phyloP scores from a whole-genome alignment of 2,888 invertebrate genomes.

The Eupithecia dodoneata region DNA sequence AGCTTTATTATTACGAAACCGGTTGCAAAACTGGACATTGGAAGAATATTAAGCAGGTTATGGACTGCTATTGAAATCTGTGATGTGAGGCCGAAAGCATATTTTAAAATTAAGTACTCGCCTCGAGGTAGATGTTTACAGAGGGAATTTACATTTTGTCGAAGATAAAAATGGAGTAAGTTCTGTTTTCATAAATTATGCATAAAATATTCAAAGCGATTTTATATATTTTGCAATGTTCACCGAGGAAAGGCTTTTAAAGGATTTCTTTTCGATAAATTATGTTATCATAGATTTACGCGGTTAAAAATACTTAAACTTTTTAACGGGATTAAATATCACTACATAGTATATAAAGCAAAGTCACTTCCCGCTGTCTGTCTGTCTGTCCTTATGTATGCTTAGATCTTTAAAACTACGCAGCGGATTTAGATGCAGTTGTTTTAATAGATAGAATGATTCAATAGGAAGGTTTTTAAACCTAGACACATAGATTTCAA shows the following conservation, averaged over 20 bases:
- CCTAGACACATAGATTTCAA: neutral
- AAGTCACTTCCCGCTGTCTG: no score
- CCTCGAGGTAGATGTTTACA: constrained; percentile 27
- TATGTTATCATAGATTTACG: neutral
- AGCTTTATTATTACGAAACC: constrained; percentile 46
- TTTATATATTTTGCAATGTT: neutral
- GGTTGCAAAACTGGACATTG: constrained; percentile 45
- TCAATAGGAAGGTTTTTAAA: no score
- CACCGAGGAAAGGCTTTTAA: neutral
- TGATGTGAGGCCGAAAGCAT: constrained; percentile 34
- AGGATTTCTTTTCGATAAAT: neutral
- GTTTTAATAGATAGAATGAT: no score
- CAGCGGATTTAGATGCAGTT: no score
- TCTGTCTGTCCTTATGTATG: no score
- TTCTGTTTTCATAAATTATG: constrained; percentile 9
- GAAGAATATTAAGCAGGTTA: constrained; percentile 46
- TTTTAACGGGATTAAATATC: neutral
- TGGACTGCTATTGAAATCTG: constrained; percentile 35
- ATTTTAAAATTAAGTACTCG: constrained; percentile 37
- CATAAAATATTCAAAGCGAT: neutral
- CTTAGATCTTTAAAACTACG: no score
- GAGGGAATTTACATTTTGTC: constrained; percentile 5
- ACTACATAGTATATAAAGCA: no score
- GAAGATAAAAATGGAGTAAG: constrained; percentile 14
- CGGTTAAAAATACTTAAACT: neutral